Percentiles rank a stretch among this genome's conserved stretches.
These are phyloP conservation scores for Andrena trimmerana DNA, from an alignment of 2,888 invertebrate genomes.

Conservation along the genomic window DNA sequence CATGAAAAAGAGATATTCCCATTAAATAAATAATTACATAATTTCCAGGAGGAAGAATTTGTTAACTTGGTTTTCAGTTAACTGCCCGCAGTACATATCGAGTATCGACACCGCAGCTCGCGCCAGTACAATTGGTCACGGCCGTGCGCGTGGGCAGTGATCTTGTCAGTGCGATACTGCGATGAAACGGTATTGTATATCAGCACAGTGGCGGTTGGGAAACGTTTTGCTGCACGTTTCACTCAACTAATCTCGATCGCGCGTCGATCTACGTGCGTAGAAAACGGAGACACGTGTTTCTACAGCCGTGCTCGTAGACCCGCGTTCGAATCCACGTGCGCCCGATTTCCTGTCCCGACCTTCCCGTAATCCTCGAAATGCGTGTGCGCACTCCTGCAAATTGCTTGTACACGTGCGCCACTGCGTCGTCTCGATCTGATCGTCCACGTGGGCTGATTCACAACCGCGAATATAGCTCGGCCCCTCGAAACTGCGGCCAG, in stretches of 20 bases:
- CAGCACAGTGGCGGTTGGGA: background rate
- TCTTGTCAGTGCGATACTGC: background rate
- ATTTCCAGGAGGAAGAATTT: too few relatives aligned
- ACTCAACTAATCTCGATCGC: background rate
- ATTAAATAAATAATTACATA: too few relatives aligned
- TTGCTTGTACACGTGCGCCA: constrained; percentile 42
- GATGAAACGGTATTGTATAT: background rate
- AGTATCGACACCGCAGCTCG: background rate
- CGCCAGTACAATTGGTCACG: background rate
- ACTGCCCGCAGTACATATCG: too few relatives aligned
- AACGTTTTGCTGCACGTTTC: background rate
- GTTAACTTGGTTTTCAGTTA: too few relatives aligned
- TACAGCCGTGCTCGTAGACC: background rate
- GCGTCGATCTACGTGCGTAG: background rate
- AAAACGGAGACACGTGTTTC: constrained; percentile 29
- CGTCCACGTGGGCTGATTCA: constrained; percentile 33
- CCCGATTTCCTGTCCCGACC: constrained; percentile 17
- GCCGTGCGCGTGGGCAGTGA: background rate
- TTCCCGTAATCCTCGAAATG: constrained; percentile 18
- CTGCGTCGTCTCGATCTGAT: background rate
- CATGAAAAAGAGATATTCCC: too few relatives aligned
- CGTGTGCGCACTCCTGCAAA: constrained; percentile 22
- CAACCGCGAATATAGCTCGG: background rate
- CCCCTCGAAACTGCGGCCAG: too few relatives aligned
- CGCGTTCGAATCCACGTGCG: constrained; percentile 33